Percentiles rank a stretch among this genome's conserved stretches.
phyloP scores from a whole-genome alignment of 2,797 vertebrate species.

The Acomys russatus region DNA sequence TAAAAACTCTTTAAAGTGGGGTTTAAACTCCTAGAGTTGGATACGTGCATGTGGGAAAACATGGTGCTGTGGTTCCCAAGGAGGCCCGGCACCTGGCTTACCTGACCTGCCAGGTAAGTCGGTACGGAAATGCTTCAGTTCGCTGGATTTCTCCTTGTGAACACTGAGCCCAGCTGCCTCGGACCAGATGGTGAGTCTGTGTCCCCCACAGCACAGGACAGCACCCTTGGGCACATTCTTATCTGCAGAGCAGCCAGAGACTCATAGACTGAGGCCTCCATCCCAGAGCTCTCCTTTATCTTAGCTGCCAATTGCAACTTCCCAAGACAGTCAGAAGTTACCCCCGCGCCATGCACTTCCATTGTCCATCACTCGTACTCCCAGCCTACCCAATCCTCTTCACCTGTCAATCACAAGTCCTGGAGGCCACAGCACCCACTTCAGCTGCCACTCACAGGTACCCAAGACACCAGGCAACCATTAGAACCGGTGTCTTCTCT shows the following conservation, averaged over 20 bases:
- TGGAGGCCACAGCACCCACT: not conserved
- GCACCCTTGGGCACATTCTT: not conserved
- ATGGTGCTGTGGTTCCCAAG: too few species aligned
- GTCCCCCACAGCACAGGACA: not conserved
- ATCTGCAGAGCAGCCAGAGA: not conserved
- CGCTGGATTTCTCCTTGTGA: not conserved
- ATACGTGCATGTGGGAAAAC: too few species aligned
- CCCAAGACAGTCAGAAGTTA: not conserved
- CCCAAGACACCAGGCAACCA: not conserved
- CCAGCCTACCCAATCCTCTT: not conserved
- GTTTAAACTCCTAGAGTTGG: not conserved
- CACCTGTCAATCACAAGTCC: not conserved
- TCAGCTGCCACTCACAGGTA: not conserved
- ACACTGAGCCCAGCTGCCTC: not conserved
- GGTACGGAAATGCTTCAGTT: not conserved
- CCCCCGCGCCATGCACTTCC: not conserved
- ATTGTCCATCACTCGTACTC: not conserved
- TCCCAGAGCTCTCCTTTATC: not conserved
- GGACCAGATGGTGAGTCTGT: too few species aligned
- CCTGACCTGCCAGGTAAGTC: not conserved
- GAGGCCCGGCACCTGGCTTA: not conserved
- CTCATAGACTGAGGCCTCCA: not conserved
- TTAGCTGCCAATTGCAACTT: not conserved
- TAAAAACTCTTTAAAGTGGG: not conserved
- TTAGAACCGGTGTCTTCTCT: not conserved